Evolutionary conservation across 2,113 vertebrate species (phyloP).

Genomic region (Mesembrinibis cayennensis): DNA sequence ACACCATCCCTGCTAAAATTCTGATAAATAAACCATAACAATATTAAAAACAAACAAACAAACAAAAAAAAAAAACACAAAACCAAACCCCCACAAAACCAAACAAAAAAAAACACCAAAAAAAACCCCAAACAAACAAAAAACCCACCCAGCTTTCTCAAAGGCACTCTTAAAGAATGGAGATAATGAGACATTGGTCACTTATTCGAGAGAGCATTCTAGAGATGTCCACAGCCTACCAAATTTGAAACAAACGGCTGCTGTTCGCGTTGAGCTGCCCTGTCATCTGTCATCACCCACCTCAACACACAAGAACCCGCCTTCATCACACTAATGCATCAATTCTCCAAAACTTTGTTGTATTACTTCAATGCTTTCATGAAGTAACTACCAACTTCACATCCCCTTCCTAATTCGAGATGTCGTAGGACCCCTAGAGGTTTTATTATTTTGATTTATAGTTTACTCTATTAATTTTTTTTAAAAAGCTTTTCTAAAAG

Average conservation of each 20-base stretch:
- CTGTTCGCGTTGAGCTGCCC: neutral
- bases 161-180: neutral
- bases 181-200: accelerated
- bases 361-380: neutral
- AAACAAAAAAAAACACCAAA: too few species aligned
- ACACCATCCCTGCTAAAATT: neutral
- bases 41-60: too few species aligned
- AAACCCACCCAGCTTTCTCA: neutral
- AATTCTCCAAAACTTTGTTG: neutral
- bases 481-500: neutral
- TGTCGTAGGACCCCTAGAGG: neutral
- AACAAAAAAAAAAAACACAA: too few species aligned
- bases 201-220: accelerated
- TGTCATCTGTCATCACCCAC: neutral
- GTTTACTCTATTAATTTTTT: neutral
- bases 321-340: neutral
- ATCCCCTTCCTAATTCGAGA: neutral
- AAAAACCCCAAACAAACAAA: too few species aligned
- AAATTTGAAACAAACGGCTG: neutral
- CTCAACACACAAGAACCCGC: neutral
- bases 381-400: neutral
- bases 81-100: too few species aligned
- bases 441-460: neutral
- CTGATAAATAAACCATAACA: neutral
- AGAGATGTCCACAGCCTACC: neutral